phyloP scores from a whole-genome alignment of 2,797 vertebrate genomes.

The Poliocrania exsul region DNA sequence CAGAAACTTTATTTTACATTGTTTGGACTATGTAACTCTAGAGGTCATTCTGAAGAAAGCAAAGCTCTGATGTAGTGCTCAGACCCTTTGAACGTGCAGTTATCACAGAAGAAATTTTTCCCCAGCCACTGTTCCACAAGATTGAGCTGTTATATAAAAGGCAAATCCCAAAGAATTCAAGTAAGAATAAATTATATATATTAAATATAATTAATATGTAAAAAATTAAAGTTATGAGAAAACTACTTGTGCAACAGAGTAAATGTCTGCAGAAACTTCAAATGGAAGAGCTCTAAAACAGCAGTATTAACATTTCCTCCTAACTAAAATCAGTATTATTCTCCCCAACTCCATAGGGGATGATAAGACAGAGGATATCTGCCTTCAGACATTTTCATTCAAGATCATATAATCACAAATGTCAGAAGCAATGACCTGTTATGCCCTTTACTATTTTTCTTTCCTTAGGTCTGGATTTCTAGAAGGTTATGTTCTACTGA shows the following conservation, averaged over 20 bases:
- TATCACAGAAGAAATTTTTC: not conserved
- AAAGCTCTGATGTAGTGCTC: not conserved
- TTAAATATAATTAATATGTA: not conserved
- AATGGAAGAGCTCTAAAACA: conserved; percentile 17
- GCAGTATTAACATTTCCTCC: conserved; percentile 23
- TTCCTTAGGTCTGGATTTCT: not conserved
- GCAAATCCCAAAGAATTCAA: not conserved
- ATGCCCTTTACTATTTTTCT: not conserved
- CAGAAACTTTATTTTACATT: not conserved
- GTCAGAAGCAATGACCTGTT: not conserved
- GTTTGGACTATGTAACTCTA: not conserved
- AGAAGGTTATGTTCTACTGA: not conserved
- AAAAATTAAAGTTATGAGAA: not conserved
- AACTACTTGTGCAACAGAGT: conserved; percentile 11
- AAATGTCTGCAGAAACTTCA: conserved; percentile 9
- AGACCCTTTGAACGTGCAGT: conserved; percentile 20
- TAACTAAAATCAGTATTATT: conserved; percentile 24
- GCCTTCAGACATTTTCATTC: not conserved
- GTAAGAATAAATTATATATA: not conserved
- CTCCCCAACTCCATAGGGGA: not conserved
- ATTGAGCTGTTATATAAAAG: conserved; percentile 48
- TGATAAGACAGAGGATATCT: not conserved
- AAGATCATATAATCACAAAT: not conserved
- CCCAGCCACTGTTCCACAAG: conserved; percentile 14
- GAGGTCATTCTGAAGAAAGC: not conserved